phyloP scores from a whole-genome alignment of 2,888 invertebrate species.

The Eurois occulta region DNA sequence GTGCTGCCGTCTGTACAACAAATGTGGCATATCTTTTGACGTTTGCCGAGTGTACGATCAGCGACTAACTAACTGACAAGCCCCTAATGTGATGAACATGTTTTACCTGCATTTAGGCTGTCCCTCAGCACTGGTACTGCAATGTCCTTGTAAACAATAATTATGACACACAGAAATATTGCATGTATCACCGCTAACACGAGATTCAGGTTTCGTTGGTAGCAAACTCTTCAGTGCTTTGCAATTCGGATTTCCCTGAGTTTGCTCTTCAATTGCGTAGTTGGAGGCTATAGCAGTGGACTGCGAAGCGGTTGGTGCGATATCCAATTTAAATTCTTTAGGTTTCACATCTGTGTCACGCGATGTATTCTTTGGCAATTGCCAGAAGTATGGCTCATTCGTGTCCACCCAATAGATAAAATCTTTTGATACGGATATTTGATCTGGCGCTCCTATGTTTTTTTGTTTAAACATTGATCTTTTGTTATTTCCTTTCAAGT shows the following conservation, averaged over 20 bases:
- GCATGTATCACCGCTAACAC: constrained; percentile 90
- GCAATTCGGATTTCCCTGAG: constrained; percentile 75
- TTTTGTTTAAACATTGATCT: constrained; percentile 90
- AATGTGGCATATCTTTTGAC: not conserved
- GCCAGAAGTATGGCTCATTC: constrained; percentile 90
- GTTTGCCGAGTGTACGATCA: no score
- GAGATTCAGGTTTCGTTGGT: not conserved
- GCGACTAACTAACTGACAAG: no score
- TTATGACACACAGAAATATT: constrained; percentile 93
- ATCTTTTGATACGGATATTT: constrained; percentile 93
- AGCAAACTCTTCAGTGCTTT: constrained; percentile 58
- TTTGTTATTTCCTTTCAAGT: constrained; percentile 77
- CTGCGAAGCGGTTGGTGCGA: fast-evolving
- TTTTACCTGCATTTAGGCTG: constrained; percentile 83
- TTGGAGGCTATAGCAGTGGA: constrained; percentile 78
- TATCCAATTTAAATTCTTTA: not conserved
- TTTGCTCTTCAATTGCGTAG: constrained; percentile 80
- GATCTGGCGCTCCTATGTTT: constrained; percentile 84
- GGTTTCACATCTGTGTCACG: constrained; percentile 3
- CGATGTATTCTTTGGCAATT: constrained; percentile 84
- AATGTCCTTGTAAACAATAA: constrained; percentile 93
- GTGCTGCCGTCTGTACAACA: not conserved
- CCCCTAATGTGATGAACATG: not conserved
- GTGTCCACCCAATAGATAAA: constrained; percentile 96
- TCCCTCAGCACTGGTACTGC: constrained; percentile 80